Evolutionary conservation across 2,888 invertebrate genomes (phyloP), one percentile per base, ranked within the genome.

Genomic region (Chaetogeoica ovagalla): DNA sequence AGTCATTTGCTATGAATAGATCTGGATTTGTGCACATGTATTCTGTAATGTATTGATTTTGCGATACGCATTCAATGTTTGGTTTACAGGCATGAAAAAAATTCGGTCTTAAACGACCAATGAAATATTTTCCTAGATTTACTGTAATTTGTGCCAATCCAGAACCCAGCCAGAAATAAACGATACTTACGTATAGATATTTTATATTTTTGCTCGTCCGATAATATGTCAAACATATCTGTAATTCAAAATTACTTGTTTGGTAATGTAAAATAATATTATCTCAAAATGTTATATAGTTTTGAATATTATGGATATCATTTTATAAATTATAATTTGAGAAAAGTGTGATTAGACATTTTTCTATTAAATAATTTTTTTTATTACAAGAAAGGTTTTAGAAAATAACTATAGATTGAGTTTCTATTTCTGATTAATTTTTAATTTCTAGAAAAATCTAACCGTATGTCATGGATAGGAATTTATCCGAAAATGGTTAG

Each of bases 71-170:
- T 84, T 91, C 88, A 71, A 93, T 87, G 83, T 89, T 88, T 0
- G 98, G 97, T 81, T 89, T 88, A 85, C 98, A 98, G 0, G 97
- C 92, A 84, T 90, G 90, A 86, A 96, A 91, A 88, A 98, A 98
- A 87, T 98, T 97, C 52, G 98, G 98, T 84, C 98, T 89, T 83
- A 98, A 88, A 81, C 97, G 90, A 52, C 98, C 98, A 83, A 97
- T 91, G 11, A 93, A 91, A 86, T 96, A 97, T 87, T 98, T 98
- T 83, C 94, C 94, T 83, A 96, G 90, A 86, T 98, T 97, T 9
- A 96, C 97, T 83, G 93, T 91, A 72, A 96, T 88, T 86, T 95
- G 94, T 83, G 92, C 93, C 83, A 92, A 90, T 65, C 92, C 93
- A 70, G 92, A 92, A 0, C 96, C 97, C 81, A 82, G 48, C 82